Base-by-base conservation (phyloP, 2,797 vertebrate species). In the Staurois parvus region DNA sequence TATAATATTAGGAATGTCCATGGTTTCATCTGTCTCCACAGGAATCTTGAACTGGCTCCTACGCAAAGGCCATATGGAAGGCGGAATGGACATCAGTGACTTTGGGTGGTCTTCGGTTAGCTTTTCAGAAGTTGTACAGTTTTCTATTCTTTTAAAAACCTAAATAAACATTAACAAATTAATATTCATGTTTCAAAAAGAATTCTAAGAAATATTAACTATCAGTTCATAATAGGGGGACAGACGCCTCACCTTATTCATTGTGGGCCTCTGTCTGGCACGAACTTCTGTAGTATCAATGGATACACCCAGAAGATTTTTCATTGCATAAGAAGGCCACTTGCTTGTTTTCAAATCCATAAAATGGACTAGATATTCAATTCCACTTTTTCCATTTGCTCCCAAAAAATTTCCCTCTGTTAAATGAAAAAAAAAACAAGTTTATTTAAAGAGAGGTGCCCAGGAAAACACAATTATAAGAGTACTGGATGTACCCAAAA, bases 1-100 rank as follows among this genome's bases (percentile, higher is more conserved):
- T 29, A 62, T 24, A 19, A 12, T 26, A 1, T 84, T 75, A 3
- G 76, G 26, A 70, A 28, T 67, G 40, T 85, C 87, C 82, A 82
- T 79, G 76, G 85, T 89, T 88, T 95, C 93, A 42, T 92, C 93
- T 3, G 93, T 92, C 91, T 94, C 94, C 84, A 89, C 86, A 0
- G 91, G 90, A 34, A 92, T 37, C 75, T 91, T 94, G 0, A 70
- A 78, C 2, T 83, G 76, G 56, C 64, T 56, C 52, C 78, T 87
- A 2, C 83, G 56, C 67, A 89, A 88, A 90, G 78, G 90, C 91
- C 26, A 81, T n/a, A 5, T 32, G 11, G 24, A 68, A n/a, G 78
- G 72, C 34, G 72, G 52, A 86, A 70, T 32, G 13, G 68, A 68
- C 13, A 92, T 92, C 30, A 95, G 89, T 28, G 92, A 92, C 13